A percentile compares a stretch with the other conserved stretches of the same genome.
phyloP scores from a whole-genome alignment of 2,888 invertebrate genomes.

The Eupithecia dodoneata region DNA sequence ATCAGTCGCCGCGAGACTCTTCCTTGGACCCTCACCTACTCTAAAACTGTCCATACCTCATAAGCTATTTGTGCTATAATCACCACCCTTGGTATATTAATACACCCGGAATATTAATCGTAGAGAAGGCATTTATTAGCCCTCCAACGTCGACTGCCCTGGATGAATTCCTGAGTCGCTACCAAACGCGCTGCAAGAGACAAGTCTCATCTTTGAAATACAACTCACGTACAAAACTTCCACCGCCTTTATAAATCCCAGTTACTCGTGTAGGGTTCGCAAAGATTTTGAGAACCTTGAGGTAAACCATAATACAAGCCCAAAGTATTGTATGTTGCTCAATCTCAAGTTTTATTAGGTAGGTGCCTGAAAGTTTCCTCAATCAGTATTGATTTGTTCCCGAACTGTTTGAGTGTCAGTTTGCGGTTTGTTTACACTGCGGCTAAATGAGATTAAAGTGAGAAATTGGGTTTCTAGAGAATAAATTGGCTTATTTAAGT shows the following conservation, averaged over 20 bases:
- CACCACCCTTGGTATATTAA: background rate
- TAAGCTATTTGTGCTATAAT: background rate
- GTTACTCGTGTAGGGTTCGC: conserved; percentile 6
- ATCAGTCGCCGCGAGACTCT: background rate
- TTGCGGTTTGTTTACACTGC: conserved; percentile 9
- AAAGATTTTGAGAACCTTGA: conserved; percentile 16
- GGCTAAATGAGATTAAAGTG: conserved; percentile 1
- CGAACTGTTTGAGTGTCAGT: conserved; percentile 7
- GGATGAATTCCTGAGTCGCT: background rate
- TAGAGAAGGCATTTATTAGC: background rate
- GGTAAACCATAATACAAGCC: conserved; percentile 10
- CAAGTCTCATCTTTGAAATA: conserved; percentile 1
- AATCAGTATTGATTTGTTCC: conserved; percentile 19
- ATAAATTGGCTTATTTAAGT: background rate
- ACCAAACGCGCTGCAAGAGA: background rate
- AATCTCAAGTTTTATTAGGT: conserved; percentile 12
- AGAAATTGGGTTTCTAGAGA: background rate
- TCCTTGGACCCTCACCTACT: background rate
- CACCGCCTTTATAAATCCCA: background rate
- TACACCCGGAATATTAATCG: background rate
- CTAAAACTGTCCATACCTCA: background rate
- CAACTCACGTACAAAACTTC: conserved; percentile 13
- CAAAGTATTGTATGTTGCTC: background rate
- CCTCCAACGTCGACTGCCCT: background rate
- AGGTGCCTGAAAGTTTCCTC: conserved; percentile 16